Conservation (phyloP, 2,797 vertebrate species). For the Lagodon rhomboides region DNA sequence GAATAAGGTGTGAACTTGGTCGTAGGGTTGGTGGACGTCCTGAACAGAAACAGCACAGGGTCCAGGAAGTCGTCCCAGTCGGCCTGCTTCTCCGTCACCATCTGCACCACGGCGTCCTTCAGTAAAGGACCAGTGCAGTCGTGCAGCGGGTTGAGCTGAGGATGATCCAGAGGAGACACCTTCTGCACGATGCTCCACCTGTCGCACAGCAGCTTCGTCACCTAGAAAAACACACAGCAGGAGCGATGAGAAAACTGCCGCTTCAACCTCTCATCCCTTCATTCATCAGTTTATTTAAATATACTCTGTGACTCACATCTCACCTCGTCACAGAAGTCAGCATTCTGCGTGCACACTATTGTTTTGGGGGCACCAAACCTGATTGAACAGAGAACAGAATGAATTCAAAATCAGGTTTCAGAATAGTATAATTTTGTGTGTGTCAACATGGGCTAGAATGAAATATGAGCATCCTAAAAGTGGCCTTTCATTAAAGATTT, state of each 20-base stretch:
- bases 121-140: slow-evolving; percentile 81
- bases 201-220: slow-evolving; percentile 85
- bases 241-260: not conserved
- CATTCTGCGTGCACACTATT: slow-evolving; percentile 85
- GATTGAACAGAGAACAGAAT: slow-evolving; percentile 33
- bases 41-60: slow-evolving; percentile 87
- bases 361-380: slow-evolving; percentile 91
- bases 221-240: slow-evolving; percentile 74
- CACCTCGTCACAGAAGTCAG: slow-evolving; percentile 92
- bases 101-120: slow-evolving; percentile 85
- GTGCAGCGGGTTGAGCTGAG: slow-evolving; percentile 81
- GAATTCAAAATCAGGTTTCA: not conserved
- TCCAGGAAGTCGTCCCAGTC: slow-evolving; percentile 93
- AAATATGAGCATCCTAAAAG: not conserved
- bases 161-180: slow-evolving; percentile 83
- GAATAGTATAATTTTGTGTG: not conserved
- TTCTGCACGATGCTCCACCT: slow-evolving; percentile 89
- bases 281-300: not conserved
- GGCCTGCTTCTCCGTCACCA: slow-evolving; percentile 86
- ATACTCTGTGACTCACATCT: slow-evolving; percentile 37
- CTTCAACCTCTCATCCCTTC: not conserved
- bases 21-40: slow-evolving; percentile 86
- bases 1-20: slow-evolving; percentile 92
- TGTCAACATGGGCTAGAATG: not conserved
- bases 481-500: not conserved